Conservation (phyloP, 2,797 vertebrate species). For the Pipistrellus pipistrellus region DNA sequence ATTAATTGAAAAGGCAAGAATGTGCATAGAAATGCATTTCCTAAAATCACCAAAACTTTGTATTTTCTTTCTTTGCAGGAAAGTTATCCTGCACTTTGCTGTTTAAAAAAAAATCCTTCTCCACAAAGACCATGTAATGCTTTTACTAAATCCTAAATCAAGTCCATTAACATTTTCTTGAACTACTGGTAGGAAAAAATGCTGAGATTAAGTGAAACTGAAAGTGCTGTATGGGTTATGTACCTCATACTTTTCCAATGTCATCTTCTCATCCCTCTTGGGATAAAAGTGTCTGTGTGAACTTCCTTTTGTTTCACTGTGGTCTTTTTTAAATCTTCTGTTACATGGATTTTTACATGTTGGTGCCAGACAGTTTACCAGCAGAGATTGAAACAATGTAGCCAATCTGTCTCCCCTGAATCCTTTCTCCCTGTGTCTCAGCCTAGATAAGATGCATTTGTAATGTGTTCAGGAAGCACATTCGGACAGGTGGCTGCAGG, state of each 20-base stretch:
- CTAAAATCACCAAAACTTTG: constrained; percentile 13
- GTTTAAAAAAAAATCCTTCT: background rate
- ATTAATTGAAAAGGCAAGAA: constrained; percentile 22
- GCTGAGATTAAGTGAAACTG: background rate
- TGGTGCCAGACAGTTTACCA: background rate
- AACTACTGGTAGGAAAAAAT: background rate
- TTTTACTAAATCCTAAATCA: constrained; percentile 51
- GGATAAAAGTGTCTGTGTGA: background rate
- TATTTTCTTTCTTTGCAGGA: background rate
- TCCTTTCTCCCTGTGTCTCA: background rate
- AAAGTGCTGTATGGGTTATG: background rate
- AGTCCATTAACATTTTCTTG: background rate
- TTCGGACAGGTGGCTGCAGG: background rate
- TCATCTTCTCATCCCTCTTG: background rate
- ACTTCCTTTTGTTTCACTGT: constrained; percentile 20
- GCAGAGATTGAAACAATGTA: background rate
- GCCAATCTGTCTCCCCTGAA: constrained; percentile 3
- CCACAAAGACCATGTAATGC: background rate
- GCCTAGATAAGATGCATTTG: constrained; percentile 4
- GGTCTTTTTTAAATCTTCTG: constrained; percentile 11
- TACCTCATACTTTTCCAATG: background rate
- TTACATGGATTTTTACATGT: background rate
- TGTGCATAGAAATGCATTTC: background rate
- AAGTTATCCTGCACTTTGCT: background rate
- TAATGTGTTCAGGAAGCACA: background rate